Percentiles rank a stretch among this genome's conserved stretches.
Conservation (phyloP, 2,888 invertebrate species). For the Pachliopta kotzebuea region DNA sequence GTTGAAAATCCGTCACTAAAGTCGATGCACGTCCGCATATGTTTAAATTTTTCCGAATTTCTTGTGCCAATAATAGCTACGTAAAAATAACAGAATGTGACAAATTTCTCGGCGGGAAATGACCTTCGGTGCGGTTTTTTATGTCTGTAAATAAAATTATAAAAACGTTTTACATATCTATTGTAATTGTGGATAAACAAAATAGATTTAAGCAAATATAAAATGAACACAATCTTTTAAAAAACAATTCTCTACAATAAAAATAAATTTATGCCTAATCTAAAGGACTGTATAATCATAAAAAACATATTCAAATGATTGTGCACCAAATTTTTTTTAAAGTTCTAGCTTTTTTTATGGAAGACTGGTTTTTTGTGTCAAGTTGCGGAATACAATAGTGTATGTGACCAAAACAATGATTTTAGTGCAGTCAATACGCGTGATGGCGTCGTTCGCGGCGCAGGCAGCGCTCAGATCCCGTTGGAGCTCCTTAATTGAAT, state of each 20-base stretch:
- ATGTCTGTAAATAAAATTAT: conserved; percentile 14
- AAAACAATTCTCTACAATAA: not conserved
- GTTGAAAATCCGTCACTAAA: conserved; percentile 27
- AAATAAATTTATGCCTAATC: not conserved
- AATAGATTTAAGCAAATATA: not conserved
- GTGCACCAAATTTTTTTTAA: no score
- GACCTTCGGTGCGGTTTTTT: conserved; percentile 21
- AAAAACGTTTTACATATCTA: not conserved
- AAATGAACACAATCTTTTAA: not conserved
- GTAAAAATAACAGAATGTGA: conserved; percentile 20
- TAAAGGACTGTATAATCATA: not conserved
- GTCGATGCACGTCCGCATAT: conserved; percentile 7
- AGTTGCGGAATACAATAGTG: conserved; percentile 4
- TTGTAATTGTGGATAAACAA: not conserved
- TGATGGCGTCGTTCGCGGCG: conserved; percentile 85
- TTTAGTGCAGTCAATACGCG: conserved; percentile 57
- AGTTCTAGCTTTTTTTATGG: no score
- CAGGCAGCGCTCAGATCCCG: conserved; percentile 86
- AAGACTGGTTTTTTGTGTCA: no score
- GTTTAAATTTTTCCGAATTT: conserved; percentile 19
- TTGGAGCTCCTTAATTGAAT: conserved; percentile 87
- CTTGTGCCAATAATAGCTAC: conserved; percentile 23
- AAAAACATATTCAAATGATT: not conserved
- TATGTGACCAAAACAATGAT: conserved; percentile 45
- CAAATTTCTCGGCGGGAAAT: conserved; percentile 15